A percentile compares a stretch with the other conserved stretches of the same genome.
phyloP scores from a whole-genome alignment of 2,888 invertebrate genomes.

The Eulithis prunata region DNA sequence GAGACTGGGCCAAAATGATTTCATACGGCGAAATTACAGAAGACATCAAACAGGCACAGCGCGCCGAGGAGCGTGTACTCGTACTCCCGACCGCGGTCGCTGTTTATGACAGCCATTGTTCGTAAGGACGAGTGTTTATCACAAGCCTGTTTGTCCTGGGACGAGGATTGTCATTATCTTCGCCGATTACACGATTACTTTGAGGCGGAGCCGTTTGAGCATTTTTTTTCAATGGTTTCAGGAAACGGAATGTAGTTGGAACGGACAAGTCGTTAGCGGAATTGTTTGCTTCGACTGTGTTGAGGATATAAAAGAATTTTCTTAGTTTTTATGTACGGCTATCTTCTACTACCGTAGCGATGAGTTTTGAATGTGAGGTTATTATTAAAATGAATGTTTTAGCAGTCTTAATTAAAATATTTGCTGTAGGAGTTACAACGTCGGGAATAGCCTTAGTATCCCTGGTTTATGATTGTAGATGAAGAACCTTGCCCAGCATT shows the following conservation, averaged over 20 bases:
- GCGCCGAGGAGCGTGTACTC: conserved; percentile 28
- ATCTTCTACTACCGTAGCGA: no score
- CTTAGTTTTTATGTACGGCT: background rate
- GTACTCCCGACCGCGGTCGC: conserved; percentile 16
- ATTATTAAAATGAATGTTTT: no score
- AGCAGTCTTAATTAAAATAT: no score
- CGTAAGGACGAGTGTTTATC: conserved; percentile 43
- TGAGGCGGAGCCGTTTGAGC: conserved; percentile 21
- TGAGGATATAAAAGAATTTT: background rate
- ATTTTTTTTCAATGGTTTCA: conserved; percentile 21
- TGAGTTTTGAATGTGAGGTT: no score
- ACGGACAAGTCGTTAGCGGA: conserved; percentile 11
- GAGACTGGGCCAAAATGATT: conserved; percentile 33
- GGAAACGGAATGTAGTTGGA: conserved; percentile 9
- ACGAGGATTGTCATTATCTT: conserved; percentile 42
- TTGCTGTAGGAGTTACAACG: no score
- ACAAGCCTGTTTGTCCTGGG: conserved; percentile 34
- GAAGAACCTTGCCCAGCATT: no score
- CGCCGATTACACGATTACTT: conserved; percentile 40
- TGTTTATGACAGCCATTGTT: conserved; percentile 40
- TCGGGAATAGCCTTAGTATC: no score
- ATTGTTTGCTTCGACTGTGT: conserved; percentile 4
- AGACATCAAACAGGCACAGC: conserved; percentile 44
- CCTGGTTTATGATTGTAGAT: no score
- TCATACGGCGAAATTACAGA: conserved; percentile 41